Evolutionary conservation across 2,113 vertebrate species (phyloP).

Genomic region (Zosterops lateralis): DNA sequence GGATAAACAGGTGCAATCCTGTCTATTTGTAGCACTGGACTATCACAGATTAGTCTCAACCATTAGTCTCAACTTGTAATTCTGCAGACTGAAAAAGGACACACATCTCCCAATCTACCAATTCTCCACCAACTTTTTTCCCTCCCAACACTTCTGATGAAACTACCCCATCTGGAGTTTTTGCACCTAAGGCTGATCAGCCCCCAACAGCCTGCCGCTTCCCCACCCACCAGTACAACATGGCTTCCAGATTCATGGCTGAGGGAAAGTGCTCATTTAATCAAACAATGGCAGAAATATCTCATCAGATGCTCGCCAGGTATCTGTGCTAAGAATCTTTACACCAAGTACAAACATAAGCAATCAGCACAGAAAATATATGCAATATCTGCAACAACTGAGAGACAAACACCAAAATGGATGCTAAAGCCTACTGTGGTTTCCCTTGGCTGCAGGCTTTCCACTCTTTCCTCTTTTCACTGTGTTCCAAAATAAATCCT

Average conservation of each 20-base stretch:
- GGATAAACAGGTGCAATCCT: background rate
- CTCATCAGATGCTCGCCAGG: background rate
- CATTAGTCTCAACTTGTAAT: background rate
- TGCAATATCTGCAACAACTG: background rate
- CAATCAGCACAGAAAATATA: background rate
- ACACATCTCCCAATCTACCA: rapidly evolving
- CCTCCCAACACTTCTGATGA: background rate
- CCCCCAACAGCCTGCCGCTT: background rate
- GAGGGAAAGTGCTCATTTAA: background rate
- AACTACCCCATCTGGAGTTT: background rate
- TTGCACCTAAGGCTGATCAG: background rate
- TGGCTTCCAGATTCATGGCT: background rate
- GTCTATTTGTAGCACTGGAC: background rate
- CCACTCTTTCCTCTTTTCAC: background rate
- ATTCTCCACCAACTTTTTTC: background rate
- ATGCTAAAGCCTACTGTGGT: background rate
- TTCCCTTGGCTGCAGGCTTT: background rate
- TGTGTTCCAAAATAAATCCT: conserved; percentile 45
- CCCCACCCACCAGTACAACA: background rate
- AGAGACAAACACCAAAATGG: background rate
- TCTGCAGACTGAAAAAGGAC: background rate
- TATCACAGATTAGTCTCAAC: background rate
- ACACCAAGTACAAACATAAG: background rate
- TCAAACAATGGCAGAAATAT: background rate
- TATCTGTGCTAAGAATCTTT: background rate